Percentiles rank a stretch among this genome's conserved stretches.
Evolutionary conservation across 1,140 invertebrate genomes (phyloP).

Genomic region (Aphis gossypii): DNA sequence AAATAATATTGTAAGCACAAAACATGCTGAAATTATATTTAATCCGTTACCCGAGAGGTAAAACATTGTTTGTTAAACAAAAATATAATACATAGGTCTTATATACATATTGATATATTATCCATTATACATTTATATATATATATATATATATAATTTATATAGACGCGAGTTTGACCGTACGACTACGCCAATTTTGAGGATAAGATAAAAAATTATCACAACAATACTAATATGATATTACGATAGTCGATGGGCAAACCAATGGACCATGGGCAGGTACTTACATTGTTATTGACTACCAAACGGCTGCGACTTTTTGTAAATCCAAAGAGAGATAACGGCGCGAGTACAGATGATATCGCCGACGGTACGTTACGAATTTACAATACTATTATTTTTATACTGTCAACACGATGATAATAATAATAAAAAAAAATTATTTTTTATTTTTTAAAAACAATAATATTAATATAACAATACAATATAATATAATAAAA

Average conservation of each 20-base stretch:
- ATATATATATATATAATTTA: too few relatives aligned
- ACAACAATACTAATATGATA: not conserved
- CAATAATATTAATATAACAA: not conserved
- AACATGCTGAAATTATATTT: too few relatives aligned
- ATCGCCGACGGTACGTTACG: not conserved
- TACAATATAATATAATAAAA: not conserved
- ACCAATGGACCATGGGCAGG: not conserved
- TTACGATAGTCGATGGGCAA: too few relatives aligned
- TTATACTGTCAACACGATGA: not conserved
- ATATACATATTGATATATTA: too few relatives aligned
- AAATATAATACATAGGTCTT: too few relatives aligned
- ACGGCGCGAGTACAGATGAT: not conserved
- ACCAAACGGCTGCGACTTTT: not conserved
- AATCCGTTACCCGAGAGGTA: too few relatives aligned
- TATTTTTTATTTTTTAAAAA: not conserved
- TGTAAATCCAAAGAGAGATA: conserved; percentile 3
- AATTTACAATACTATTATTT: not conserved
- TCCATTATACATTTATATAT: too few relatives aligned
- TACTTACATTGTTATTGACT: not conserved
- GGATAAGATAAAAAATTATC: not conserved
- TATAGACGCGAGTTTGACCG: not conserved
- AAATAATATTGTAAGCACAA: too few relatives aligned
- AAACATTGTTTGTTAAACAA: too few relatives aligned
- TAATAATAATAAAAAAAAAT: not conserved
- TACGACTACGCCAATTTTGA: not conserved